Base-by-base conservation (phyloP, 2,797 vertebrate species). In the Bradypodion ventrale region DNA sequence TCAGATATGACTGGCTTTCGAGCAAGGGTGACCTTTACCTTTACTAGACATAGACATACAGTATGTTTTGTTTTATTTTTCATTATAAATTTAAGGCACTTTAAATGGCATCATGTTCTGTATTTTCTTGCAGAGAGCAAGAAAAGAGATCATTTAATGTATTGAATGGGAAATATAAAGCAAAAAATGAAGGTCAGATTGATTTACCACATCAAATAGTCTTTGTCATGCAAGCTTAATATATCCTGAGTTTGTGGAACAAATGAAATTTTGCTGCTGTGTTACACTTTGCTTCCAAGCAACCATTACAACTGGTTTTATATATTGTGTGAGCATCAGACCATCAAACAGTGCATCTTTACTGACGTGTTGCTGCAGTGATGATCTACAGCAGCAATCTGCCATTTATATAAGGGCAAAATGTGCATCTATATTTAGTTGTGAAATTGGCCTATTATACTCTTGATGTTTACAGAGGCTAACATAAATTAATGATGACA, bases 171-270 rank as follows among this genome's bases (percentile, higher is more conserved):
- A 97, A 97, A 98, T 97, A 96, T 96, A 96, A 97, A 95, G 95
- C 92, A 93, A 95, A n/a, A 95, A 97, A 96, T 97, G 97, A 98
- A 98, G 97, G 97, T 98, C 97, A 97, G 93, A 95, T 95, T 96
- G 97, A 97, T 96, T 97, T 97, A 95, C 93, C 95, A 95, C 96
- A 96, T 97, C 96, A 95, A 96, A 95, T 96, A 96, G 95, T 96
- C 96, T 98, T 96, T 97, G 96, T 96, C 94, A 95, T 95, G 94
- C 96, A 95, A 95, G 96, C 96, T 96, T 97, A 96, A 97, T 97
- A 95, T 94, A 96, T 97, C 96, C 95, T 96, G 96, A 97, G 97
- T 97, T 97, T 97, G 97, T 95, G 95, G 96, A 97, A 97, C 96
- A 97, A 97, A 97, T 97, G 96, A 97, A 97, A 97, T 97, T 96